A percentile compares a stretch with the other conserved stretches of the same genome.
phyloP scores from a whole-genome alignment of 2,113 vertebrate species.

The Eptesicus fuscus region DNA sequence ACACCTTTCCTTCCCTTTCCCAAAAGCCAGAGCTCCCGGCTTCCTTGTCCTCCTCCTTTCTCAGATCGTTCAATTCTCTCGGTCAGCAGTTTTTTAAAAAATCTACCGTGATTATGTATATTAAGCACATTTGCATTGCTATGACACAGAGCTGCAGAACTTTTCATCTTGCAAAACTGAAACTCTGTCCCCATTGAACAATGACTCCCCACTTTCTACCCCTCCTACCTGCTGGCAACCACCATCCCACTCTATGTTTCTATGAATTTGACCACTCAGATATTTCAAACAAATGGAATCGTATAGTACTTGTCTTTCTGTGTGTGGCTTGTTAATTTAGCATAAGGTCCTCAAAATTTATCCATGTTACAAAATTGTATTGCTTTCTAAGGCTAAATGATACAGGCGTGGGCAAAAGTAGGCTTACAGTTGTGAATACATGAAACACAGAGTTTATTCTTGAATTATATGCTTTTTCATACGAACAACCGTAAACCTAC shows the following conservation, averaged over 20 bases:
- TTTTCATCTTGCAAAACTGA: not conserved
- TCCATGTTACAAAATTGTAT: not conserved
- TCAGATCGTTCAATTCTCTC: not conserved
- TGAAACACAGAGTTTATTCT: not conserved
- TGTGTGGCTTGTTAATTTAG: not conserved
- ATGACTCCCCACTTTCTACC: not conserved
- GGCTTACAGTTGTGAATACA: not conserved
- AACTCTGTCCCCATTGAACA: not conserved
- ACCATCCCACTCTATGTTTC: not conserved
- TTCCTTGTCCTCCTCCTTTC: not conserved
- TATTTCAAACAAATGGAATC: not conserved
- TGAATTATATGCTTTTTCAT: not conserved
- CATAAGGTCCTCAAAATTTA: not conserved
- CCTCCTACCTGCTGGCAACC: not conserved
- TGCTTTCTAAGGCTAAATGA: not conserved
- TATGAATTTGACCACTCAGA: not conserved
- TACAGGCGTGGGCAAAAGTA: not conserved
- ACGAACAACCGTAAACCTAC: not conserved
- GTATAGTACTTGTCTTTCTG: not conserved
- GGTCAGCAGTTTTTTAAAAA: not conserved
- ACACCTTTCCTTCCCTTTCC: not conserved
- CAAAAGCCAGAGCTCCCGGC: not conserved
- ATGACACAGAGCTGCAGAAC: not conserved
- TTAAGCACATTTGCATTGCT: not conserved
- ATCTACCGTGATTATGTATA: not conserved